These are phyloP conservation scores for Probaryconus sp. DNA, from an alignment of 1,140 invertebrate genomes.

Conservation along the genomic window DNA sequence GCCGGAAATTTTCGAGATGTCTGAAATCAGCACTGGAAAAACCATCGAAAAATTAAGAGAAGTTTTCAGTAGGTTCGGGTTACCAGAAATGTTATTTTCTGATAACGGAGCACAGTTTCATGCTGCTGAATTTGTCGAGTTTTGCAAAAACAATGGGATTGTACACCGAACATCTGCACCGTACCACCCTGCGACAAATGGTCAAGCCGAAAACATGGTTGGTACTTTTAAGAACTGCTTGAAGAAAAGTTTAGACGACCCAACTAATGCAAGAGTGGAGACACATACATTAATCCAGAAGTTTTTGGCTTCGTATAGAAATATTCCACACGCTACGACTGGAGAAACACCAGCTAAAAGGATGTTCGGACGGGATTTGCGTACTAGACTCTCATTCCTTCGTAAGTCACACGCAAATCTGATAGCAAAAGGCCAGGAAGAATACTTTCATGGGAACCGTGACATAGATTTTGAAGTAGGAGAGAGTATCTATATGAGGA, in stretches of 20 bases:
- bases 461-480: constrained; percentile 36
- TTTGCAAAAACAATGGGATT: constrained; percentile 9
- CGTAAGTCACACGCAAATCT: constrained; percentile 8
- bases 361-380: constrained; percentile 27
- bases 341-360: constrained; percentile 41
- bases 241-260: neutral
- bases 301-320: constrained; percentile 50
- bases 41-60: constrained; percentile 48
- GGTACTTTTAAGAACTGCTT: constrained; percentile 10
- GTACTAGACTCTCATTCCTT: constrained; percentile 12
- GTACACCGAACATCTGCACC: neutral
- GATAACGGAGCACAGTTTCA: constrained; percentile 1
- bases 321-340: constrained; percentile 39
- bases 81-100: constrained; percentile 21
- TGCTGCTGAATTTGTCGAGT: neutral
- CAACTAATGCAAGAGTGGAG: neutral
- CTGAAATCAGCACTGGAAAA: neutral
- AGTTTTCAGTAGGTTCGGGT: constrained; percentile 47
- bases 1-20: constrained; percentile 39
- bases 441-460: constrained; percentile 42
- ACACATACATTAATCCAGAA: constrained; percentile 42
- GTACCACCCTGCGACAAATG: too few relatives aligned
- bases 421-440: constrained; percentile 25
- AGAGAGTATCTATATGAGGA: constrained; percentile 48
- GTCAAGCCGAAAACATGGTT: constrained; percentile 3